Percentiles rank a stretch among this genome's conserved stretches.
phyloP scores from a whole-genome alignment of 2,888 invertebrate species.

The Pyralis farinalis region DNA sequence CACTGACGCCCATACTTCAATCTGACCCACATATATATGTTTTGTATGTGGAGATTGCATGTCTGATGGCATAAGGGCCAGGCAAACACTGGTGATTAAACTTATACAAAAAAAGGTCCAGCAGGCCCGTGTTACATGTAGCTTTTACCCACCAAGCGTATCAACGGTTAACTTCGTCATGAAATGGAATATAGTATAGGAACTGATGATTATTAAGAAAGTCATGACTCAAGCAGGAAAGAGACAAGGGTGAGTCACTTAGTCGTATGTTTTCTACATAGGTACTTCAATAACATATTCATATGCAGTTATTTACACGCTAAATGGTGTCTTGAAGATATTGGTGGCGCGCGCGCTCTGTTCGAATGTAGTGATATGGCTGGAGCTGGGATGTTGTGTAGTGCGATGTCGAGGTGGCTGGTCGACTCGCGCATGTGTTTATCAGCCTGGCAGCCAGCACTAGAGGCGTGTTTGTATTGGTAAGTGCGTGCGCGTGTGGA shows the following conservation, averaged over 20 bases:
- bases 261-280: slow-evolving; percentile 1
- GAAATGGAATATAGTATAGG: not conserved
- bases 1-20: too few species aligned
- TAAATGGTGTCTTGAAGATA: slow-evolving; percentile 12
- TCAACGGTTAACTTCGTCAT: not conserved
- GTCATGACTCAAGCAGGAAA: slow-evolving; percentile 2
- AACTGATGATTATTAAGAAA: not conserved
- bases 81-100: too few species aligned
- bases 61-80: too few species aligned
- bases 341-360: slow-evolving; percentile 17
- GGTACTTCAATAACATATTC: not conserved
- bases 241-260: slow-evolving; percentile 2
- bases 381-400: slow-evolving; percentile 25
- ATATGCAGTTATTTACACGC: slow-evolving; percentile 2
- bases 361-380: slow-evolving; percentile 29
- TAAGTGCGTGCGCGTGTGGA: slow-evolving; percentile 70
- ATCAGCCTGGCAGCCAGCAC: slow-evolving; percentile 42
- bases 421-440: slow-evolving; percentile 47
- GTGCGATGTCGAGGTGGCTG: slow-evolving; percentile 33
- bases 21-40: too few species aligned
- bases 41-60: too few species aligned
- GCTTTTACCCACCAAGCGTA: too few species aligned
- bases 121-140: too few species aligned
- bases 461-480: slow-evolving; percentile 63
- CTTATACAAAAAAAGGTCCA: too few species aligned